Conservation (phyloP, 2,113 vertebrate genomes). For the Bothrops jararaca region DNA sequence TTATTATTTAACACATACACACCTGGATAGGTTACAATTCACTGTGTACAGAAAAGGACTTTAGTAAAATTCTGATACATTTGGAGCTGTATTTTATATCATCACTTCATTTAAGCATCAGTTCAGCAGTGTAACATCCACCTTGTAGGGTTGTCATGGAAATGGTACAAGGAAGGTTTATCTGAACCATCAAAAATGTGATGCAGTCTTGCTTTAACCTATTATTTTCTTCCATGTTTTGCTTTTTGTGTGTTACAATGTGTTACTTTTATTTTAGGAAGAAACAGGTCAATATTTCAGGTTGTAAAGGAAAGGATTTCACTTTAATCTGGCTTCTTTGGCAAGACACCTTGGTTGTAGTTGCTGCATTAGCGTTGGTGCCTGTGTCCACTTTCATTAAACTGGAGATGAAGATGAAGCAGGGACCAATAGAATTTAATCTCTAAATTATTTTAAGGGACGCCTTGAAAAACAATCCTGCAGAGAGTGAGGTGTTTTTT, state of each 20-base stretch:
- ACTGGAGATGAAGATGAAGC: constrained; percentile 47
- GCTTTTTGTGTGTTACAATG: constrained; percentile 51
- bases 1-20: neutral
- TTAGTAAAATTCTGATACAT: constrained; percentile 21
- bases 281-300: constrained; percentile 13
- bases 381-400: constrained; percentile 33
- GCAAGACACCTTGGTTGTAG: constrained; percentile 38
- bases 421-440: constrained; percentile 28
- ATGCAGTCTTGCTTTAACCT: constrained; percentile 24
- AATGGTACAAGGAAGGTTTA: constrained; percentile 89
- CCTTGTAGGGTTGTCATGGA: constrained; percentile 99
- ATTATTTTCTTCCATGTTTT: constrained; percentile 55
- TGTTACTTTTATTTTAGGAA: constrained; percentile 44
- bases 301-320: constrained; percentile 50
- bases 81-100: constrained; percentile 62
- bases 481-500: neutral
- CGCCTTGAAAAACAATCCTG: constrained; percentile 37
- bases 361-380: constrained; percentile 42
- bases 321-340: constrained; percentile 31
- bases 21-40: constrained; percentile 15
- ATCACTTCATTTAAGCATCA: constrained; percentile 77
- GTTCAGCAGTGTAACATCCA: constrained; percentile 82
- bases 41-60: constrained; percentile 11
- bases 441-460: constrained; percentile 33
- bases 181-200: constrained; percentile 63